Evolutionary conservation across 2,888 invertebrate genomes (phyloP).

Genomic region (Protonemura montana): DNA sequence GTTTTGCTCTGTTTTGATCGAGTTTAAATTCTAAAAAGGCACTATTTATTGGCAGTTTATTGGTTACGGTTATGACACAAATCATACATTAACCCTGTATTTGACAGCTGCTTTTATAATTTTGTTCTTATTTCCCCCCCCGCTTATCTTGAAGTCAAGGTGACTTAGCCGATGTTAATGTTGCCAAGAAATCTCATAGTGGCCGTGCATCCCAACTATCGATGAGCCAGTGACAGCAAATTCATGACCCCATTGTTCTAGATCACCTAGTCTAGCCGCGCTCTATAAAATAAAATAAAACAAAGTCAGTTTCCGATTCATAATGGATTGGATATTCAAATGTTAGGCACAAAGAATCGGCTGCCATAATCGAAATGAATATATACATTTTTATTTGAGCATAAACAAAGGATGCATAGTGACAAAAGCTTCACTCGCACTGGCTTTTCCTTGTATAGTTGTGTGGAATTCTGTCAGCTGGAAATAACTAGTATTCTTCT

Average conservation of each 20-base stretch:
- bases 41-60: no score
- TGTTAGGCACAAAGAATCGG: not conserved
- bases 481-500: no score
- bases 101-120: no score
- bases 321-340: not conserved
- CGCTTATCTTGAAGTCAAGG: not conserved
- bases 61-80: no score
- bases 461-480: no score
- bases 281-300: not conserved
- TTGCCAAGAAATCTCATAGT: not conserved
- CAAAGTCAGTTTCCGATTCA: not conserved
- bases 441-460: no score
- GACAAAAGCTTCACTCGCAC: no score
- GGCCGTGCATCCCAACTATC: not conserved
- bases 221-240: not conserved
- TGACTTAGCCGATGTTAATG: not conserved
- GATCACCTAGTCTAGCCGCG: not conserved
- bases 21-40: no score
- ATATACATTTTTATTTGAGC: not conserved
- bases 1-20: no score
- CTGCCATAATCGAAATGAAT: not conserved
- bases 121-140: no score
- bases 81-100: no score
- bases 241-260: not conserved
- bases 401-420: no score